These are phyloP conservation scores for Acrocephalus kingi DNA, from an alignment of 2,113 vertebrate species.

Conservation along the genomic window DNA sequence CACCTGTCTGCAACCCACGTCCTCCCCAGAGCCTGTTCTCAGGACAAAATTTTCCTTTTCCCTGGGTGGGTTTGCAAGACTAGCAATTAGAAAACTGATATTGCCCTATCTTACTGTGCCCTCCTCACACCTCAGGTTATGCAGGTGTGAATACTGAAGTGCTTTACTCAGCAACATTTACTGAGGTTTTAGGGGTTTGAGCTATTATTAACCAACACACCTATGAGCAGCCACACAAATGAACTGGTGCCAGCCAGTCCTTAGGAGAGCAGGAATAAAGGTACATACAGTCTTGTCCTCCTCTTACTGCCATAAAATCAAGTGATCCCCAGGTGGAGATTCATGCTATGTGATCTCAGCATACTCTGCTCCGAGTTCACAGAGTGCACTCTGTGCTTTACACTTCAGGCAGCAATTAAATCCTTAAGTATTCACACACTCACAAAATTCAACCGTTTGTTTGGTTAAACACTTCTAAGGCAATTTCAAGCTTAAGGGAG, in stretches of 20 bases:
- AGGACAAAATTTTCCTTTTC: background rate
- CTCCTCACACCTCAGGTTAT: background rate
- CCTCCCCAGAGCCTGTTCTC: background rate
- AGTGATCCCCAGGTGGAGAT: background rate
- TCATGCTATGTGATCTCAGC: background rate
- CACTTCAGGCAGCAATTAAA: background rate
- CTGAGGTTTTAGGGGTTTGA: background rate
- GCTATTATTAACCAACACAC: background rate
- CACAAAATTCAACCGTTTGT: background rate
- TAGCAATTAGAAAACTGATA: background rate
- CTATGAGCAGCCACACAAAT: background rate
- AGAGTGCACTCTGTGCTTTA: background rate
- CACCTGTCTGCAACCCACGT: accelerated
- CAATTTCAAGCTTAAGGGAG: conserved; percentile 14
- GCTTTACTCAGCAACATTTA: background rate
- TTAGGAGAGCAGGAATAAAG: background rate
- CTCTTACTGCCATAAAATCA: background rate
- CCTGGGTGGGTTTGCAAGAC: background rate
- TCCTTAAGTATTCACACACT: background rate
- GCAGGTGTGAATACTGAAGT: background rate
- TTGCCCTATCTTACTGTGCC: accelerated
- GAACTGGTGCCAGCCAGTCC: background rate
- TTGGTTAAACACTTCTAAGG: conserved; percentile 4
- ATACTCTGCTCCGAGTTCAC: background rate
- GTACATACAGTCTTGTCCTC: background rate